Evolutionary conservation across 2,113 vertebrate species (phyloP).

Genomic region (Gymnogyps californianus): DNA sequence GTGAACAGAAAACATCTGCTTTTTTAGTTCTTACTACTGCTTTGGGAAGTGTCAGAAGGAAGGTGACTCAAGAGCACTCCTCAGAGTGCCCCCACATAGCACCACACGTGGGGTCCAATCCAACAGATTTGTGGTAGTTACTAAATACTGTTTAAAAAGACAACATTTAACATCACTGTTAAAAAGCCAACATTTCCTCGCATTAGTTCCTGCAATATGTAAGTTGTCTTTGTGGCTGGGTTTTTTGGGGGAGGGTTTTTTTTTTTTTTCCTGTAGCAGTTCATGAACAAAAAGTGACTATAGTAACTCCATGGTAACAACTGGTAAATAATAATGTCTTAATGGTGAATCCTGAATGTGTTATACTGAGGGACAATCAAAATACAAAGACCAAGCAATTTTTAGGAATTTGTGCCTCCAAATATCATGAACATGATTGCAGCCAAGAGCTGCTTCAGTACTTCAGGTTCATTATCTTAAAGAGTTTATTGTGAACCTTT

Average conservation of each 20-base stretch:
- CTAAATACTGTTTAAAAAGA: neutral
- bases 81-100: accelerated
- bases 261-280: neutral
- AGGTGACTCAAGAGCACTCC: neutral
- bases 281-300: neutral
- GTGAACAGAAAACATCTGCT: neutral
- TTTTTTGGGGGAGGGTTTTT: neutral
- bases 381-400: neutral
- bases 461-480: slow-evolving; percentile 19
- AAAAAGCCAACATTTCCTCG: neutral
- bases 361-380: neutral
- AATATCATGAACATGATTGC: neutral
- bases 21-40: neutral
- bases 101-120: neutral
- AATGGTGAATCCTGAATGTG: neutral
- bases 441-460: neutral
- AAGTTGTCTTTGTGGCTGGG: neutral
- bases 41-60: neutral
- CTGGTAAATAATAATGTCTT: neutral
- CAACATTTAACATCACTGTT: neutral
- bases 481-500: neutral
- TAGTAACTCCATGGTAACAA: neutral
- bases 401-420: neutral
- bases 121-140: neutral
- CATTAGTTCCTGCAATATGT: neutral